Evolutionary conservation across 2,797 vertebrate species (phyloP).

Genomic region (Hipposideros larvatus): DNA sequence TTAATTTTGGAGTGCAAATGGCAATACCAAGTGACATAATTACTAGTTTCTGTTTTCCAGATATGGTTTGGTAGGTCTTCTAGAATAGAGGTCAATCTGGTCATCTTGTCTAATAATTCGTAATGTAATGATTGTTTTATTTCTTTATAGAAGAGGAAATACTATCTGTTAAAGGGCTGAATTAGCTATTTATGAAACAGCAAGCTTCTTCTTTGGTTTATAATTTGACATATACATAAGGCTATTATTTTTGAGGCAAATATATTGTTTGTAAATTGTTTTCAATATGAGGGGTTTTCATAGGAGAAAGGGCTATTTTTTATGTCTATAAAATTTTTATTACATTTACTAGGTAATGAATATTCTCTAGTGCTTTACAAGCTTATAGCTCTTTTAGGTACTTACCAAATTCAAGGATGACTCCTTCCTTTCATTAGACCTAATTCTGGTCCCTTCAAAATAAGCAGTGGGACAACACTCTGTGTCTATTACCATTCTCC

Average conservation of each 20-base stretch:
- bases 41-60: constrained; percentile 47
- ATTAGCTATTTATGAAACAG: constrained; percentile 22
- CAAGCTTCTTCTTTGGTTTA: not conserved
- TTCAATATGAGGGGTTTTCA: not conserved
- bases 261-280: not conserved
- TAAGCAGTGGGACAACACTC: not conserved
- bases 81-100: constrained; percentile 32
- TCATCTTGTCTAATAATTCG: constrained; percentile 51
- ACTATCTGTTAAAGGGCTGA: not conserved
- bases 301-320: not conserved
- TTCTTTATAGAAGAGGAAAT: not conserved
- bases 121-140: not conserved
- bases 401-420: not conserved
- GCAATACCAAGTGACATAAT: constrained; percentile 56
- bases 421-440: not conserved
- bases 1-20: constrained; percentile 73
- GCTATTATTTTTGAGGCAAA: not conserved
- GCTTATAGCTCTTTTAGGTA: constrained; percentile 3
- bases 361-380: not conserved
- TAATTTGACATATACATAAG: constrained; percentile 30
- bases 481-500: not conserved
- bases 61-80: constrained; percentile 47
- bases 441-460: not conserved
- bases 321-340: not conserved
- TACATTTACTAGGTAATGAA: not conserved